Conservation (phyloP, 2,888 invertebrate species). For the Stenurella melanura region DNA sequence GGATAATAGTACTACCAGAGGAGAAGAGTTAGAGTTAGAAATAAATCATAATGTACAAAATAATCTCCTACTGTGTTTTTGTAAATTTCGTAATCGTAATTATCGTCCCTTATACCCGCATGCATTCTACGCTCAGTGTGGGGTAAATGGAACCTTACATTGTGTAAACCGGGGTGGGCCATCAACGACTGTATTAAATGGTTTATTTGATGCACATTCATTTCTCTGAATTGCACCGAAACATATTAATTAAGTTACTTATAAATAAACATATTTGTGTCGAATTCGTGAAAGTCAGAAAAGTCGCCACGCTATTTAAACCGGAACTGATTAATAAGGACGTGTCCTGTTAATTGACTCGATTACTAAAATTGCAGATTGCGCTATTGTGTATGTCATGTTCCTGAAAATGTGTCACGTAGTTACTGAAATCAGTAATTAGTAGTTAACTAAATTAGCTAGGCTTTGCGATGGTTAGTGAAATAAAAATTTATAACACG, state of each 20-base stretch:
- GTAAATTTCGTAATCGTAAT: slow-evolving; percentile 61
- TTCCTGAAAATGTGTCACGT: no score
- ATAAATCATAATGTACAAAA: slow-evolving; percentile 61
- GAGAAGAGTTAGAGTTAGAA: slow-evolving; percentile 40
- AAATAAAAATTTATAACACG: no score
- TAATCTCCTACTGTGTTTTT: slow-evolving; percentile 63
- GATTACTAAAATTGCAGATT: neutral
- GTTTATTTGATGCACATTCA: slow-evolving; percentile 17
- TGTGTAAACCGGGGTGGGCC: slow-evolving; percentile 32
- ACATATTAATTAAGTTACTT: slow-evolving; percentile 21
- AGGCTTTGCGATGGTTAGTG: no score
- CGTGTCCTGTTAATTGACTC: neutral
- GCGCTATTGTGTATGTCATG: neutral
- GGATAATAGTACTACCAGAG: slow-evolving; percentile 14
- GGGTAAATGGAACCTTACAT: slow-evolving; percentile 57
- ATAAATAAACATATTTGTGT: neutral
- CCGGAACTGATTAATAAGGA: neutral
- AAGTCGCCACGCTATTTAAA: neutral
- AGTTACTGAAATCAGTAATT: no score
- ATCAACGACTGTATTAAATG: slow-evolving; percentile 26
- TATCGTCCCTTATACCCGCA: slow-evolving; percentile 63
- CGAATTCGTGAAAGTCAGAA: neutral
- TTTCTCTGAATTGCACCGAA: slow-evolving; percentile 17
- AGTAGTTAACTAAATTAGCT: no score
- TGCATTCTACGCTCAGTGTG: slow-evolving; percentile 59